phyloP scores from a whole-genome alignment of 1,140 invertebrate species.

The Callitettix versicolor region DNA sequence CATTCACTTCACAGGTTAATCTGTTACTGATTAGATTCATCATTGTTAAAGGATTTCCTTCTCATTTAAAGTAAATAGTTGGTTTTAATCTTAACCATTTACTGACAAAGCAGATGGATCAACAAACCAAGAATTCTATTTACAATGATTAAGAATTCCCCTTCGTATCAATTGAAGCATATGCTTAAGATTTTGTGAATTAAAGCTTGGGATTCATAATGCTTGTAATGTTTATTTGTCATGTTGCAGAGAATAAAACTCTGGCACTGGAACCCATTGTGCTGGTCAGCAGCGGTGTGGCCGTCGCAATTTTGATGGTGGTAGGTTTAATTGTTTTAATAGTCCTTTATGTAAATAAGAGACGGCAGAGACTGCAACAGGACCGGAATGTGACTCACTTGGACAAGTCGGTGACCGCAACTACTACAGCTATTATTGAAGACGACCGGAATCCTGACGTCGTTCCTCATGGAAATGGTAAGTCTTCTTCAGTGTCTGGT shows the following conservation, averaged over 20 bases:
- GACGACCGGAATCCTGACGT: constrained; percentile 22
- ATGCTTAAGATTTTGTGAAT: too few species aligned
- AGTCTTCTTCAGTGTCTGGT: neutral
- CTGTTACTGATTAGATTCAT: too few species aligned
- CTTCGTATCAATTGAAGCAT: too few species aligned
- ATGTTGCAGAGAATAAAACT: neutral
- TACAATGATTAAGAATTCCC: too few species aligned
- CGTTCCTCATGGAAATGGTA: constrained; percentile 15
- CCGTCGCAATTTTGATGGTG: constrained; percentile 6
- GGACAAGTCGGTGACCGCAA: neutral
- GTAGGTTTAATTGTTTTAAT: constrained; percentile 2
- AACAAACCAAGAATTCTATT: too few species aligned
- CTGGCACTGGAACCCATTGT: neutral
- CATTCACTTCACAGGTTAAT: too few species aligned
- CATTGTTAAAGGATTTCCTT: too few species aligned
- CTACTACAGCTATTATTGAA: neutral
- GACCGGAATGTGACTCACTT: neutral
- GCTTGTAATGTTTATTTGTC: too few species aligned
- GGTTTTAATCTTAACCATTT: too few species aligned
- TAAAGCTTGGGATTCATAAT: too few species aligned
- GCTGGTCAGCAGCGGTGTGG: constrained; percentile 1
- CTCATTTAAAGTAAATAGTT: too few species aligned
- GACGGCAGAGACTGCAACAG: neutral
- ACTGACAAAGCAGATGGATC: too few species aligned
- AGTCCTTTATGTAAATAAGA: neutral